A percentile compares a stretch with the other conserved stretches of the same genome.
These are phyloP conservation scores for Amphiprion percula DNA, from an alignment of 2,113 vertebrate species.

Conservation along the genomic window DNA sequence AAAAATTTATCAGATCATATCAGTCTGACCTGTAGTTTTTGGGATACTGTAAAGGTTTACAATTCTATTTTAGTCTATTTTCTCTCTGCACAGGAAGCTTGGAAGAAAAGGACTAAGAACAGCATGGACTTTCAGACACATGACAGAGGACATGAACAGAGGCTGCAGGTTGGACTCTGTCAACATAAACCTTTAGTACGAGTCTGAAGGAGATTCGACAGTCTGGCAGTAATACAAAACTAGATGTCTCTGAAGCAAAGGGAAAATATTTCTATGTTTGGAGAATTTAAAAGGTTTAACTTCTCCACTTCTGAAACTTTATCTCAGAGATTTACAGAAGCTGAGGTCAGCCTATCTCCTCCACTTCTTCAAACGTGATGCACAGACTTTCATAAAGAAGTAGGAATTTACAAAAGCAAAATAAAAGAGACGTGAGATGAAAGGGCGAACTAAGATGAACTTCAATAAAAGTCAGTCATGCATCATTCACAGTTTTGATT, in stretches of 20 bases:
- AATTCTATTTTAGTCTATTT: not conserved
- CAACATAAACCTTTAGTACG: too few species aligned
- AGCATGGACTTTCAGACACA: not conserved
- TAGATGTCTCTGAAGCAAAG: not conserved
- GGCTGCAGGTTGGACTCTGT: too few species aligned
- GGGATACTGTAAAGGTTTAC: not conserved
- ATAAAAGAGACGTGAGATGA: constrained; percentile 26
- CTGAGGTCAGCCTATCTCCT: not conserved
- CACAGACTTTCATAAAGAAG: not conserved
- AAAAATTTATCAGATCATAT: not conserved
- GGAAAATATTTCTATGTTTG: constrained; percentile 12
- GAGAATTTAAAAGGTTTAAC: constrained; percentile 23
- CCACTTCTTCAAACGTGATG: not conserved
- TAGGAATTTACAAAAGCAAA: not conserved
- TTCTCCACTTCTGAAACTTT: constrained; percentile 5
- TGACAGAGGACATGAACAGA: too few species aligned
- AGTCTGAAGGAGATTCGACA: too few species aligned
- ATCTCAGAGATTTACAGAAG: constrained; percentile 23
- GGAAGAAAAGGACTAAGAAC: not conserved
- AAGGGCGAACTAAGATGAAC: constrained; percentile 9
- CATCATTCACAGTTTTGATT: constrained; percentile 13
- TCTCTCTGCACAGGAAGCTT: not conserved
- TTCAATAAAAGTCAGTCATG: constrained; percentile 18
- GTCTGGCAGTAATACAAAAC: not conserved
- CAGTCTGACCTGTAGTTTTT: not conserved